These are phyloP conservation scores for Aporrectodea caliginosa DNA, from an alignment of 1,140 invertebrate species.

Conservation along the genomic window DNA sequence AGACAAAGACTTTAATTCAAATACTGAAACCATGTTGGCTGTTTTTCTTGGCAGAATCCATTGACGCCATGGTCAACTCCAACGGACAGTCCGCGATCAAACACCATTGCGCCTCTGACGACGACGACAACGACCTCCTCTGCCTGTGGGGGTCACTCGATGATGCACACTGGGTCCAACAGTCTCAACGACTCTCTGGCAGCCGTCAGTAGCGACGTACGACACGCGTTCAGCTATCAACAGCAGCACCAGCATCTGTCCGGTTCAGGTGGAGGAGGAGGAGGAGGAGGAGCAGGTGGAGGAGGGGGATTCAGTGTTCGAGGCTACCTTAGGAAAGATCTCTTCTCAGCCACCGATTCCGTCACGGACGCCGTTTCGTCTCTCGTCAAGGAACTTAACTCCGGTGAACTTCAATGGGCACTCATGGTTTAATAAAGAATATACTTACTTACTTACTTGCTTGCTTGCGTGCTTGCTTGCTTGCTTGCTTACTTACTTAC, in stretches of 20 bases:
- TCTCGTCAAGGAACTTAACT: constrained; percentile 22
- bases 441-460: no score
- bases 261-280: neutral
- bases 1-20: no score
- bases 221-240: neutral
- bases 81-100: neutral
- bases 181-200: neutral
- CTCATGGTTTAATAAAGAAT: no score
- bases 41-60: neutral
- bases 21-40: no score
- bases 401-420: no score
- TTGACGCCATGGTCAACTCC: neutral
- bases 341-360: constrained; percentile 7
- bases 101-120: no score
- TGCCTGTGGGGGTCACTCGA: neutral
- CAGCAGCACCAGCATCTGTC: neutral
- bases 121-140: no score
- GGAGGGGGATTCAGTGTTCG: neutral
- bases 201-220: neutral
- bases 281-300: neutral
- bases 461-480: no score
- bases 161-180: neutral
- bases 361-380: constrained; percentile 14
- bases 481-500: no score
- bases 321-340: neutral